Evolutionary conservation across 2,888 invertebrate genomes (phyloP), one percentile per base, ranked within the genome.

Genomic region (Tipula unca): DNA sequence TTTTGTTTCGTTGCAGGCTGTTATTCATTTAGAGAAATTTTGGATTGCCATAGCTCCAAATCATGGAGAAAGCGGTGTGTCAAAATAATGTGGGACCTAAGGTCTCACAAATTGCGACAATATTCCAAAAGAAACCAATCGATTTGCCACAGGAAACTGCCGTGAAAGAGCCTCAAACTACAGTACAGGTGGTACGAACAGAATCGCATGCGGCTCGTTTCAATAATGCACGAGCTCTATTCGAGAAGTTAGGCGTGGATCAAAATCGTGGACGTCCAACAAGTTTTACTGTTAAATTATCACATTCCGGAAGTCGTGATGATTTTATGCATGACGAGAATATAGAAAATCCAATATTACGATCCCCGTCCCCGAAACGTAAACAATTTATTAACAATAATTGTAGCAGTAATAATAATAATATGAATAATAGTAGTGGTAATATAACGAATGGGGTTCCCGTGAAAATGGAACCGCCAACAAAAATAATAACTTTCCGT

Each of bases 161-260:
- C 35, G 54, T 86, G 17, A 92, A 92, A 87, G 91, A 92, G 89
- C 91, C 91, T 88, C 86, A 89, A 88, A 86, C 87, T 89, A 93
- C 94, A 88, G 95, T 95, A 54, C 94, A 95, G 13, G 95, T 96
- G 84, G 96, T 95, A 86, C 93, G 97, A 87, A 96, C 96, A 20
- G 96, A 97, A 91, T 96, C 96, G 89, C 97, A 97, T 90, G 94
- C 96, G 88, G 95, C 97, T n/a, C 92, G 96, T 87, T 97, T 97
- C 90, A 97, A 98, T 90, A 97, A 96, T 90, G 97, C 97, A 1
- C 93, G 97, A 87, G 97, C 98, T 82, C 92, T 98, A 86, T 98
- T 98, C 90, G 97, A 98, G 90, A 97, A 97, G 89, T 92, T 98
- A 87, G 95, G 96, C 88, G 93, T 95, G 90, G 95, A 96, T 90